phyloP scores from a whole-genome alignment of 2,113 vertebrate species.

The Crotalus helleri region DNA sequence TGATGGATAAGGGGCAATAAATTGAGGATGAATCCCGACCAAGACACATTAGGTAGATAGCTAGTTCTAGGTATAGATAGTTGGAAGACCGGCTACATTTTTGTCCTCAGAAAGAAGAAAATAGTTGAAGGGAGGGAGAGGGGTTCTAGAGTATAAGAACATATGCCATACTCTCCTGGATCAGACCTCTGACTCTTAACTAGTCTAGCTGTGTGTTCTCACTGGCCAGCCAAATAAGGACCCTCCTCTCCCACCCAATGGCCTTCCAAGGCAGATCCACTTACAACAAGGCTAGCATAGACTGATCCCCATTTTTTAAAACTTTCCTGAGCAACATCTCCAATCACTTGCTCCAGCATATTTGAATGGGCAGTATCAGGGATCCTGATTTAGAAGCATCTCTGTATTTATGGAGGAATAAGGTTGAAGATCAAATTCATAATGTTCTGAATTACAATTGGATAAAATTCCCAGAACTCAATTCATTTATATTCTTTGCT shows the following conservation, averaged over 20 bases:
- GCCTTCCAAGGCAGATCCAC: not conserved
- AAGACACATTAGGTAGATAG: not conserved
- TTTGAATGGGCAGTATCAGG: not conserved
- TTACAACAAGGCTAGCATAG: not conserved
- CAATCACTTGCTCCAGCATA: not conserved
- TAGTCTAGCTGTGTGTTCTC: not conserved
- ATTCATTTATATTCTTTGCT: not conserved
- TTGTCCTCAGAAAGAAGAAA: not conserved
- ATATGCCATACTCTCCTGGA: not conserved
- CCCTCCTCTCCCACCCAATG: not conserved
- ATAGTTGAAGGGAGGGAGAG: not conserved
- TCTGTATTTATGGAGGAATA: not conserved
- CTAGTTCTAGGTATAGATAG: not conserved
- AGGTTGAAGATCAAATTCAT: not conserved
- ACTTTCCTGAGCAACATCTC: not conserved
- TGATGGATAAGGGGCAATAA: not conserved
- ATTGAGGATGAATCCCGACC: not conserved
- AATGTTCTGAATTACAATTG: not conserved
- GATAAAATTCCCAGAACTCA: not conserved
- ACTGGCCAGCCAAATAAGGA: not conserved
- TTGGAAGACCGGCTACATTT: not conserved
- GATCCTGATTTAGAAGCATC: not conserved
- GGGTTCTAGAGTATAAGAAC: not conserved
- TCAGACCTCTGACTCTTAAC: not conserved
- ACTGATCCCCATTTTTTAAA: not conserved